A percentile compares a stretch with the other conserved stretches of the same genome.
Conservation (phyloP, 2,888 invertebrate genomes). For the Operophtera brumata region DNA sequence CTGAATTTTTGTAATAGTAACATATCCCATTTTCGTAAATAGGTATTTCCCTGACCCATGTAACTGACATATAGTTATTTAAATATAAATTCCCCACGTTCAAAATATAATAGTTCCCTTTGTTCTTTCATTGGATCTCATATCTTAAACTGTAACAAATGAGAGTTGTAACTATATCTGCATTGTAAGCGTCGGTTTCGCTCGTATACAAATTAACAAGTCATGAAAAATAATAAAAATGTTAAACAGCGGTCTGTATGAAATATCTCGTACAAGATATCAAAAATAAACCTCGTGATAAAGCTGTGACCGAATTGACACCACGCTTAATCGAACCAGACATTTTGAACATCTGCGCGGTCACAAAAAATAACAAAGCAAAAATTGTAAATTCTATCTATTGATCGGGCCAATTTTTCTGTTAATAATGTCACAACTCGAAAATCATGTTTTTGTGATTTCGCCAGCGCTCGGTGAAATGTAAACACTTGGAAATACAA, state of each 20-base stretch:
- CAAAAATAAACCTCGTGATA: constrained; percentile 56
- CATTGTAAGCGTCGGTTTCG: constrained; percentile 9
- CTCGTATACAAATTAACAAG: constrained; percentile 33
- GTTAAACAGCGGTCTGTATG: constrained; percentile 41
- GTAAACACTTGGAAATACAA: constrained; percentile 68
- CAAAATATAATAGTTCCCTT: too few relatives aligned
- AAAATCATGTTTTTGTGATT: constrained; percentile 56
- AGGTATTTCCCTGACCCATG: too few relatives aligned
- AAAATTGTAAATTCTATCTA: constrained; percentile 55
- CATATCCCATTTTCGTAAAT: too few relatives aligned
- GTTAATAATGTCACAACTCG: constrained; percentile 73
- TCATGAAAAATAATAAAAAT: constrained; percentile 44
- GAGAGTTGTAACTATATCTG: constrained; percentile 11
- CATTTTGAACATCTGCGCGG: constrained; percentile 66
- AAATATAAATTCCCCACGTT: too few relatives aligned
- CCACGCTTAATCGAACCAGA: constrained; percentile 67
- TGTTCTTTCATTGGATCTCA: too few relatives aligned
- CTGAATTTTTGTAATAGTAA: too few relatives aligned
- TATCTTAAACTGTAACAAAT: constrained; percentile 7
- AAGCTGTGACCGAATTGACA: constrained; percentile 66
- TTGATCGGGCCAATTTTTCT: constrained; percentile 67
- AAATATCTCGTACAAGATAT: constrained; percentile 63
- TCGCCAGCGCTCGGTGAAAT: constrained; percentile 42
- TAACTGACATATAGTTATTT: too few relatives aligned
- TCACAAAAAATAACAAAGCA: constrained; percentile 64